Conservation (phyloP, 2,888 invertebrate genomes). For the Drosophila atripex region DNA sequence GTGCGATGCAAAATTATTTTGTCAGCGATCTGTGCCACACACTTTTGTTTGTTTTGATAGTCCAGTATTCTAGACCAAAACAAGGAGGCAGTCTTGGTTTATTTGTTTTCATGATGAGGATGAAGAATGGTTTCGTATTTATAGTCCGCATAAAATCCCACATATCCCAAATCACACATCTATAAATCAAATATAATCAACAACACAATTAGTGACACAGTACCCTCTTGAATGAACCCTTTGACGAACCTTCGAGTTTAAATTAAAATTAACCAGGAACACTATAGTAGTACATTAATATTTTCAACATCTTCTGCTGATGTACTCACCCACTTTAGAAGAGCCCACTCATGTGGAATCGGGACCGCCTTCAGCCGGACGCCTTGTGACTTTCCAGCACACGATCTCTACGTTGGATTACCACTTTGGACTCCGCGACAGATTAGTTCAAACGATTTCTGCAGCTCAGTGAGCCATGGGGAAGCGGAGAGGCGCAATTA, state of each 20-base stretch:
- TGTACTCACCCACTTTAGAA: slow-evolving; percentile 79
- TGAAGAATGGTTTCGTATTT: too few relatives aligned
- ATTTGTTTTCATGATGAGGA: too few relatives aligned
- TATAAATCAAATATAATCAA: too few relatives aligned
- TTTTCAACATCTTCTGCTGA: slow-evolving; percentile 39
- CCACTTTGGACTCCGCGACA: slow-evolving; percentile 10
- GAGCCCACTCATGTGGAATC: slow-evolving; percentile 77
- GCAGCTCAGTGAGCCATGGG: neutral
- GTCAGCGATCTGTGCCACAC: slow-evolving; percentile 4
- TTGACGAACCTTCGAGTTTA: too few relatives aligned
- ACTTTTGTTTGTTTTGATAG: slow-evolving; percentile 15
- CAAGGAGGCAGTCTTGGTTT: neutral
- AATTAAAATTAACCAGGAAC: neutral
- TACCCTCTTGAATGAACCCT: too few relatives aligned
- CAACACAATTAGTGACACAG: too few relatives aligned
- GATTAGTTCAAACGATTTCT: slow-evolving; percentile 26
- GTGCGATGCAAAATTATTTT: neutral
- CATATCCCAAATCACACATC: too few relatives aligned
- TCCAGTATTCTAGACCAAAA: neutral
- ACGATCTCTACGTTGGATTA: slow-evolving; percentile 28
- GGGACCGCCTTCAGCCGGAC: slow-evolving; percentile 65
- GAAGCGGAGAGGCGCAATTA: too few relatives aligned
- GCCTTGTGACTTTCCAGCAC: slow-evolving; percentile 28
- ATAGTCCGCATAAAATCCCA: too few relatives aligned
- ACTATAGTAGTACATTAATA: slow-evolving; percentile 23